Evolutionary conservation across 2,113 vertebrate genomes (phyloP).

Genomic region (Monopterus albus): DNA sequence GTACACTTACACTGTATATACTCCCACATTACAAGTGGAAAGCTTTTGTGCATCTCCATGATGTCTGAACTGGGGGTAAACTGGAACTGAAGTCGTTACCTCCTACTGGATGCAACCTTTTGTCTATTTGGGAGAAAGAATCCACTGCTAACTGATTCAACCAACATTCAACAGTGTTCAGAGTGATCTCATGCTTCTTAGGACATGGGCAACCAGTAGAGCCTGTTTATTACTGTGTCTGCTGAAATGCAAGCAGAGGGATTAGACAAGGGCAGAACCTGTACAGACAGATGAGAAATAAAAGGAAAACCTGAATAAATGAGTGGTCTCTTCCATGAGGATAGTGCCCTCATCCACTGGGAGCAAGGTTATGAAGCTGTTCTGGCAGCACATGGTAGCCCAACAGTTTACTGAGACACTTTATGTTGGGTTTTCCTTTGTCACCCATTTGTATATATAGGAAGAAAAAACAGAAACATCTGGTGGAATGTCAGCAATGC

Average conservation of each 20-base stretch:
- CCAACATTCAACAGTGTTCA: slow-evolving; percentile 20
- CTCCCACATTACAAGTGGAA: slow-evolving; percentile 22
- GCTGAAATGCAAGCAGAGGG: slow-evolving; percentile 5
- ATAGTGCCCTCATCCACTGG: too few species aligned
- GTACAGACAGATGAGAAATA: too few species aligned
- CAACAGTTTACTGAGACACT: too few species aligned
- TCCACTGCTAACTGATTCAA: slow-evolving; percentile 33
- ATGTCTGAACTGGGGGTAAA: slow-evolving; percentile 14
- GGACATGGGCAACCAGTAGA: slow-evolving; percentile 8
- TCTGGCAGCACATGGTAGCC: too few species aligned
- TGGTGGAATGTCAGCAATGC: background rate
- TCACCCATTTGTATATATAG: too few species aligned
- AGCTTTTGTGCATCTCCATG: slow-evolving; percentile 15
- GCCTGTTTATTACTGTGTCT: slow-evolving; percentile 19
- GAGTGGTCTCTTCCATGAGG: too few species aligned
- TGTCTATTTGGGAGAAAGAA: slow-evolving; percentile 40
- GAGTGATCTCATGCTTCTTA: slow-evolving; percentile 6
- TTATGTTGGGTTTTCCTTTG: too few species aligned
- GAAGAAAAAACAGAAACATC: slow-evolving; percentile 22
- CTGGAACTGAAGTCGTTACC: slow-evolving; percentile 12
- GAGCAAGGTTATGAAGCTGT: too few species aligned
- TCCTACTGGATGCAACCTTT: slow-evolving; percentile 42
- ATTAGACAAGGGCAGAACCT: slow-evolving; percentile 4
- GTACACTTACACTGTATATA: background rate
- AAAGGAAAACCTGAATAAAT: too few species aligned